Percentiles rank a stretch among this genome's conserved stretches.
These are phyloP conservation scores for Irena cyanogastra DNA, from an alignment of 2,113 vertebrate genomes.

Conservation along the genomic window DNA sequence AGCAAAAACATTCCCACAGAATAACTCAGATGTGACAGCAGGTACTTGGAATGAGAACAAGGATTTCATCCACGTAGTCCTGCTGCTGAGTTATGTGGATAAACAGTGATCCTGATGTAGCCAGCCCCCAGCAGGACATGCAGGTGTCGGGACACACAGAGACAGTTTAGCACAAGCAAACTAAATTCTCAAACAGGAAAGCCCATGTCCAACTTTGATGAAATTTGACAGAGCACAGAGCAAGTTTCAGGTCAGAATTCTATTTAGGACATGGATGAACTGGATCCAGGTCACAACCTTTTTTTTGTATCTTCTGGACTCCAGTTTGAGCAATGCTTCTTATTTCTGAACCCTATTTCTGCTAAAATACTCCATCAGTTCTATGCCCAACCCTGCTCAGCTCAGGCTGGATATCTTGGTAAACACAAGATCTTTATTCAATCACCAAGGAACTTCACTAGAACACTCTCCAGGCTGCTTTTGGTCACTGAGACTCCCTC, in stretches of 20 bases:
- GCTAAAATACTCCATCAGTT: neutral
- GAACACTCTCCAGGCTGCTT: neutral
- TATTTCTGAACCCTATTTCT: neutral
- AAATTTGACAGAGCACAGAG: neutral
- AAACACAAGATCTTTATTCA: neutral
- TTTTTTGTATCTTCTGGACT: neutral
- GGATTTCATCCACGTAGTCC: neutral
- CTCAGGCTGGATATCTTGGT: neutral
- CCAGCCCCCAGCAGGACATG: neutral
- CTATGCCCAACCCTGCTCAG: neutral
- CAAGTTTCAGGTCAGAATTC: neutral
- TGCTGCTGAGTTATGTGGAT: neutral
- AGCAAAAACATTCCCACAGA: conserved; percentile 33
- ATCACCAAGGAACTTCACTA: accelerated
- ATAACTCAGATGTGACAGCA: neutral
- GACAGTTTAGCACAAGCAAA: neutral
- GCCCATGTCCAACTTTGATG: neutral
- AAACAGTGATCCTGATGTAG: neutral
- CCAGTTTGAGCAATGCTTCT: neutral
- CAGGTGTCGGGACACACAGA: neutral
- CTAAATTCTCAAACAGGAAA: neutral
- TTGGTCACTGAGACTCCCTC: neutral
- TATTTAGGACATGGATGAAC: neutral
- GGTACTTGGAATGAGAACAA: conserved; percentile 29
- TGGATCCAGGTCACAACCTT: neutral